These are phyloP conservation scores for Bubo blakistoni DNA, from an alignment of 2,113 vertebrate species.

Conservation along the genomic window DNA sequence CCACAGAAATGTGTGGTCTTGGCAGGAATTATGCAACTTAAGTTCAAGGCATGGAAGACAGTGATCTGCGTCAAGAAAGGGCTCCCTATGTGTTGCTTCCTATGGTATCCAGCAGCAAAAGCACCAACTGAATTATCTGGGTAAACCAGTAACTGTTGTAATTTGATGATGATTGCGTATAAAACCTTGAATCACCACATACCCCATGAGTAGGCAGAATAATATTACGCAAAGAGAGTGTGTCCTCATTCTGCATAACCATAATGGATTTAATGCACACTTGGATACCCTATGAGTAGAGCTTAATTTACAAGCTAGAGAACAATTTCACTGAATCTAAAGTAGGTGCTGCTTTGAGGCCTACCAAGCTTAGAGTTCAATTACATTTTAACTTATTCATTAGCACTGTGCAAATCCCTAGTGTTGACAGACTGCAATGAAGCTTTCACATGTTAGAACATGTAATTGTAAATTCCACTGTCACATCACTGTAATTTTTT, in stretches of 20 bases:
- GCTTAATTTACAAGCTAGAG: not conserved
- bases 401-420: not conserved
- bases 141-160: not conserved
- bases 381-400: not conserved
- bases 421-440: not conserved
- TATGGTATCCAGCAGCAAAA: not conserved
- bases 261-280: not conserved
- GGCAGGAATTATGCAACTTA: not conserved
- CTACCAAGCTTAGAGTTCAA: not conserved
- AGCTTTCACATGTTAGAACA: not conserved
- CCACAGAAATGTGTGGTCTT: not conserved
- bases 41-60: not conserved
- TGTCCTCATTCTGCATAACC: not conserved
- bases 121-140: not conserved
- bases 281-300: not conserved
- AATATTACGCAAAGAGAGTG: not conserved
- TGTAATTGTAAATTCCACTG: not conserved
- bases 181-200: not conserved
- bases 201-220: not conserved
- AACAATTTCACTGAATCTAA: not conserved
- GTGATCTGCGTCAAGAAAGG: not conserved
- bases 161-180: rapidly evolving
- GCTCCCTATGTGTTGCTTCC: not conserved
- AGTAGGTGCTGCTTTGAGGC: not conserved
- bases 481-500: not conserved